phyloP scores from a whole-genome alignment of 2,113 vertebrate species.

The Hemicordylus capensis region DNA sequence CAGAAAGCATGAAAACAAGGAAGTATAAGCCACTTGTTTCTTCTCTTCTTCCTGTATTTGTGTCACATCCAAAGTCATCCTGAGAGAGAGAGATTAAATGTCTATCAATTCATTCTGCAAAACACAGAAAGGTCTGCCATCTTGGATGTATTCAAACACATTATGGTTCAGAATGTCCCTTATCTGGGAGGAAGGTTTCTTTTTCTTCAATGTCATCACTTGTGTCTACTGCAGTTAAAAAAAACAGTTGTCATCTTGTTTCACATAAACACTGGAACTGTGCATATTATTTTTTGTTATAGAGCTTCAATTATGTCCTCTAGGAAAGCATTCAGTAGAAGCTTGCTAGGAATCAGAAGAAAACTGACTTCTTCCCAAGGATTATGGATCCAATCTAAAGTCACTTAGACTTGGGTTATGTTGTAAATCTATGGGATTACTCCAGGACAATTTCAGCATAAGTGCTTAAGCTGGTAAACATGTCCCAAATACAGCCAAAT shows the following conservation, averaged over 20 bases:
- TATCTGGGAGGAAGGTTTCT: neutral
- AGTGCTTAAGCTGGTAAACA: neutral
- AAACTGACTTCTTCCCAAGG: neutral
- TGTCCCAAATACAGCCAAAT: neutral
- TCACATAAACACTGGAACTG: neutral
- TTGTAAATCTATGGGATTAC: neutral
- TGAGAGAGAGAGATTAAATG: neutral
- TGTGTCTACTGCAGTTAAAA: neutral
- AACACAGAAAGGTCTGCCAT: neutral
- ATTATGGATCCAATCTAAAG: neutral
- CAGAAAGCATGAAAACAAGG: neutral
- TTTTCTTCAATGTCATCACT: neutral
- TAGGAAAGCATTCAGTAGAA: constrained; percentile 25
- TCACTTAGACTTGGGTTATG: neutral
- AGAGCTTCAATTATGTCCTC: neutral
- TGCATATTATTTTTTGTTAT: neutral
- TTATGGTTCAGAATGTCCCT: constrained; percentile 8
- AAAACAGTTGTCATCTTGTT: neutral
- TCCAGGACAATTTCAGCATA: neutral
- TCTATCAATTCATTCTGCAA: neutral
- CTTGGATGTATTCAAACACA: neutral
- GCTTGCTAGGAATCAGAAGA: constrained; percentile 16
- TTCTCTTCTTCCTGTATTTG: neutral
- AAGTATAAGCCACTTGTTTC: neutral
- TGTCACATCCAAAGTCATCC: constrained; percentile 10